These are phyloP conservation scores for Sarcophaga rosellei DNA, from an alignment of 2,888 invertebrate genomes.

Conservation along the genomic window DNA sequence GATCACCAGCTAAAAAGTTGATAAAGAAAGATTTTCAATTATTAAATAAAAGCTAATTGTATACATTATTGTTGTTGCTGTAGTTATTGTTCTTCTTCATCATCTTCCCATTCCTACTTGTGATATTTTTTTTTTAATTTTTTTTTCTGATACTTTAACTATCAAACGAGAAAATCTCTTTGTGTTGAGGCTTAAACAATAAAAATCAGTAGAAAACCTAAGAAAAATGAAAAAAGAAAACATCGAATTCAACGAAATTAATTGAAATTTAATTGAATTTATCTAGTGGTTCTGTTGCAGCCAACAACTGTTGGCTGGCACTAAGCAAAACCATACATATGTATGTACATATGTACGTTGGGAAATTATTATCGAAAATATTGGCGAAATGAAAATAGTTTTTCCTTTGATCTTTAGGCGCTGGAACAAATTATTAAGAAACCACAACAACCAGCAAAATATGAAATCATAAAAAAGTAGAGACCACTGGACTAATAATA, in stretches of 20 bases:
- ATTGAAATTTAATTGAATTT: constrained; percentile 68
- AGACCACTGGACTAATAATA: constrained; percentile 28
- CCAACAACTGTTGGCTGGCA: neutral
- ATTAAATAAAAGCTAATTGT: constrained; percentile 41
- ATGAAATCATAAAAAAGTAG: neutral
- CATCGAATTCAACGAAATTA: constrained; percentile 52
- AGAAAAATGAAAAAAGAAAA: neutral
- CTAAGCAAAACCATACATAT: neutral
- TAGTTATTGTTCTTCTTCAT: neutral
- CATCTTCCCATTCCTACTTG: constrained; percentile 31
- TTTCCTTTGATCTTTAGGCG: constrained; percentile 69
- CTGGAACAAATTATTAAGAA: constrained; percentile 37
- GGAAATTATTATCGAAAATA: constrained; percentile 53
- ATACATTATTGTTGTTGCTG: neutral
- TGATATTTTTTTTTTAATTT: constrained; percentile 15
- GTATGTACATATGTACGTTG: neutral
- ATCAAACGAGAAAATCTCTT: constrained; percentile 65
- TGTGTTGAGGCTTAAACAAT: constrained; percentile 39
- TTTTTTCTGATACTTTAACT: constrained; percentile 49
- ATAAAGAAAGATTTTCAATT: constrained; percentile 42
- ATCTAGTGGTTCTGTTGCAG: constrained; percentile 30
- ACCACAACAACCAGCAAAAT: constrained; percentile 2
- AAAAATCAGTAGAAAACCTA: no score
- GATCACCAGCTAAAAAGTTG: constrained; percentile 36
- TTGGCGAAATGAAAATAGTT: constrained; percentile 43